phyloP scores from a whole-genome alignment of 2,113 vertebrate genomes.

The Hassar affinis region DNA sequence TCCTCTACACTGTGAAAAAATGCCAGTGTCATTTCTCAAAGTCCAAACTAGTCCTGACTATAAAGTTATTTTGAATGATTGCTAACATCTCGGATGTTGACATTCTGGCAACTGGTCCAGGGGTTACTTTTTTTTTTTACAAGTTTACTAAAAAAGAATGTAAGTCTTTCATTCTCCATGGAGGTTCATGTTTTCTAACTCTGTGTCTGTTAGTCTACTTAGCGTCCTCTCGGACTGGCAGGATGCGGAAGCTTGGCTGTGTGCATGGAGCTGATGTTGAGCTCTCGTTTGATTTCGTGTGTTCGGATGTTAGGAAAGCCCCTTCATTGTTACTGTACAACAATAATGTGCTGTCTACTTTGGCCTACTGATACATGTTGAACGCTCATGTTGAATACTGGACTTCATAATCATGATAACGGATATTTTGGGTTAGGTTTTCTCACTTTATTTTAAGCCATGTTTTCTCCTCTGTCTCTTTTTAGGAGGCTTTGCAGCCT shows the following conservation, averaged over 20 bases:
- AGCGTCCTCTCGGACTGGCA: conserved; percentile 5
- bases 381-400: background rate
- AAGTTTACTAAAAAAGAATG: background rate
- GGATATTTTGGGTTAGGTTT: background rate
- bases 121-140: too few species aligned
- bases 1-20: background rate
- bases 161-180: background rate
- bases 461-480: background rate
- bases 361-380: background rate
- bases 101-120: background rate
- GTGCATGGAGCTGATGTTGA: background rate
- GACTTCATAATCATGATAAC: background rate
- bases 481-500: conserved; percentile 91
- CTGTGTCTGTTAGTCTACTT: conserved; percentile 16
- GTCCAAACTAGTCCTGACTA: background rate
- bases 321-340: conserved; percentile 42
- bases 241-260: conserved; percentile 40
- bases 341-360: background rate
- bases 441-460: background rate
- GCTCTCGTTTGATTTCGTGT: conserved; percentile 19
- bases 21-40: background rate
- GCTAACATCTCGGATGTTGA: background rate
- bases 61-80: background rate
- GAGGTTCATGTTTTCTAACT: background rate
- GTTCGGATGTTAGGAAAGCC: conserved; percentile 48